Evolutionary conservation across 37 sponge, comb jelly and placozoan species (phyloP), one percentile per base, ranked within the genome.

Genomic region (Crambe crambe): DNA sequence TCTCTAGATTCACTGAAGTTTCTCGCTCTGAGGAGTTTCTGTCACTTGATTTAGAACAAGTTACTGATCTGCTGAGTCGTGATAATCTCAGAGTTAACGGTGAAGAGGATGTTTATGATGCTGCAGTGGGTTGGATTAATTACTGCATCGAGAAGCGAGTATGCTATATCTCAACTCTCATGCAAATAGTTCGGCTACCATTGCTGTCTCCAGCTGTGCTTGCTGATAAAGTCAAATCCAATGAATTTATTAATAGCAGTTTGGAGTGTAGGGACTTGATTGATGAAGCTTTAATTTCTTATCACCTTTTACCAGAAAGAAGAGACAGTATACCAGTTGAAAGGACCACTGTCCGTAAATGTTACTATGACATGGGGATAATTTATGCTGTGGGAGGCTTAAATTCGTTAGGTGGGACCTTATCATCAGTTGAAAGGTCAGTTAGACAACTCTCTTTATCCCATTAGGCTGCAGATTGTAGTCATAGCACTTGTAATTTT

Each of bases 361-460:
- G 80, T 31, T 23, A n/a, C 63, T 47, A 56, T 51, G 80, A 79
- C 30, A 51, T 35, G 36, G 86, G 86, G 9, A 42, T 73, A 2
- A 86, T 89, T 12, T 89, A 85, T 89, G 90, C 80, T 22, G 80
- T 89, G 15, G 90, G 90, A 32, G 90, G 90, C 21, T 39, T 89
- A 23, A 79, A 69, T 51, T 79, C 87, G 18, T n/a, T 67, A 17
- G 87, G 80, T 43, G 80, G 72, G 2, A 59, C 80, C 3, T 30
- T 79, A 32, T 67, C 83, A 56, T 78, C 86, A n/a, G 80, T 89
- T 47, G 90, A 89, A 86, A 79, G 74, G 85, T 89, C 6, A 15
- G 51, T 47, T 15, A n/a, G n/a, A n/a, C n/a, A n/a, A n/a, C n/a
- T n/a, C n/a, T n/a, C n/a, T n/a, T n/a, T n/a, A n/a, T n/a, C n/a